Evolutionary conservation across 2,888 invertebrate species (phyloP).

Genomic region (Ectemnius cavifrons): DNA sequence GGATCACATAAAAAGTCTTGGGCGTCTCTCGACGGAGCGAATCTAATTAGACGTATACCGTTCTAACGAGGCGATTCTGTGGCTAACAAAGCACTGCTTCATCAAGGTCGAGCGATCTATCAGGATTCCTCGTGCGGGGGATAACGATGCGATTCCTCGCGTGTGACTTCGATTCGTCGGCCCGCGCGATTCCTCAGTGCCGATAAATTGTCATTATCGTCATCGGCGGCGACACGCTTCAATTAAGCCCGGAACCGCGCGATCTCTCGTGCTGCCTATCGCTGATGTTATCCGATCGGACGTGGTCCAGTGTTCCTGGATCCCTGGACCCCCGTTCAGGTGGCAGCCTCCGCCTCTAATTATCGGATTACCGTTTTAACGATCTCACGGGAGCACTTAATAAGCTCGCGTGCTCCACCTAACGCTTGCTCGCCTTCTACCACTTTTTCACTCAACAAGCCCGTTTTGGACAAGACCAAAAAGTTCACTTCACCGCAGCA

Average conservation of each 20-base stretch:
- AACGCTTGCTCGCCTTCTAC: not conserved
- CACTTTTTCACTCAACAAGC: not conserved
- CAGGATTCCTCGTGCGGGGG: not conserved
- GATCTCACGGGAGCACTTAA: conserved; percentile 44
- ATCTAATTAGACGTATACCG: conserved; percentile 5
- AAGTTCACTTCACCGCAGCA: too few relatives aligned
- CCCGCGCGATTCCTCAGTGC: not conserved
- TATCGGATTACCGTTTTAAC: conserved; percentile 53
- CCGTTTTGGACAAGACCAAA: too few relatives aligned
- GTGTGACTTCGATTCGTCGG: conserved; percentile 2
- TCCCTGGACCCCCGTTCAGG: conserved; percentile 23
- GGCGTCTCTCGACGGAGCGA: not conserved
- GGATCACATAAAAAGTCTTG: too few relatives aligned
- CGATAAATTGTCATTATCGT: conserved; percentile 10
- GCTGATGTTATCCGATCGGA: not conserved
- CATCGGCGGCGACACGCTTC: not conserved
- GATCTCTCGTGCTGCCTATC: not conserved
- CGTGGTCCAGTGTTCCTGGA: not conserved
- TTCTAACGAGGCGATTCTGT: not conserved
- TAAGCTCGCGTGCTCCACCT: conserved; percentile 20
- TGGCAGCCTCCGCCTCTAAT: conserved; percentile 37
- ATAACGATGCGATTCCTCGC: conserved; percentile 1
- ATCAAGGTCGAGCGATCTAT: not conserved
- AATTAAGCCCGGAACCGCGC: too few relatives aligned
- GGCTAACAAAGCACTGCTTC: not conserved